Evolutionary conservation across 2,113 vertebrate genomes (phyloP).

Genomic region (Coreoperca whiteheadi): DNA sequence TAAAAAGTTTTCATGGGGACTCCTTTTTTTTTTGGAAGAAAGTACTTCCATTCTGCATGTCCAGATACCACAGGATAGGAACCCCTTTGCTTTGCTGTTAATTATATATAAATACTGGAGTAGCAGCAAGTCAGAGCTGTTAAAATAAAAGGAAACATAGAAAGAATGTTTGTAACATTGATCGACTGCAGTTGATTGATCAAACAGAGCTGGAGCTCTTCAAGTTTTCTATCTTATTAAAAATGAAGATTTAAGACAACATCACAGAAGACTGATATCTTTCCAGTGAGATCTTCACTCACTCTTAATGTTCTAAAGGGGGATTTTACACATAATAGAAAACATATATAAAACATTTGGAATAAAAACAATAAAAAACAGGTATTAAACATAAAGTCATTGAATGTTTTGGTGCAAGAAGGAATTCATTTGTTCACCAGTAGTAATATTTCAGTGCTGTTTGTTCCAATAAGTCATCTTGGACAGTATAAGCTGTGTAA

Average conservation of each 20-base stretch:
- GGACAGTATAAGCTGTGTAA: constrained; percentile 6
- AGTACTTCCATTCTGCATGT: background rate
- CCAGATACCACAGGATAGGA: background rate
- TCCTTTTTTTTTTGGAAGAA: too few relatives aligned
- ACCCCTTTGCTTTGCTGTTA: background rate
- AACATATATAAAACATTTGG: constrained; percentile 23
- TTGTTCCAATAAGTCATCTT: background rate
- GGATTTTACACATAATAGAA: constrained; percentile 15
- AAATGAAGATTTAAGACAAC: constrained; percentile 11
- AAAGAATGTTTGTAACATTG: background rate
- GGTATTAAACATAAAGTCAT: constrained; percentile 5
- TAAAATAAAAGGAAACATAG: constrained; percentile 12
- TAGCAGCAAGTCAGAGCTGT: background rate
- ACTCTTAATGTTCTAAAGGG: background rate
- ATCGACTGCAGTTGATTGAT: constrained; percentile 1
- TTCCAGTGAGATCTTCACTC: constrained; percentile 7
- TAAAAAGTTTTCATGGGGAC: background rate
- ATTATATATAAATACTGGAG: background rate
- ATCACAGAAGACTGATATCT: background rate
- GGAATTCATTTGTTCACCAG: constrained; percentile 18
- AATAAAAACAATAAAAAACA: constrained; percentile 50
- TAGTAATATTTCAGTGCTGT: constrained; percentile 3
- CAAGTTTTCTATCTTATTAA: constrained; percentile 19
- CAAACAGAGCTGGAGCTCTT: constrained; percentile 7
- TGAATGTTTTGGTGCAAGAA: constrained; percentile 33